Percentiles rank a stretch among this genome's conserved stretches.
These are phyloP conservation scores for Cheilosia grossa DNA, from an alignment of 2,888 invertebrate species.

Conservation along the genomic window DNA sequence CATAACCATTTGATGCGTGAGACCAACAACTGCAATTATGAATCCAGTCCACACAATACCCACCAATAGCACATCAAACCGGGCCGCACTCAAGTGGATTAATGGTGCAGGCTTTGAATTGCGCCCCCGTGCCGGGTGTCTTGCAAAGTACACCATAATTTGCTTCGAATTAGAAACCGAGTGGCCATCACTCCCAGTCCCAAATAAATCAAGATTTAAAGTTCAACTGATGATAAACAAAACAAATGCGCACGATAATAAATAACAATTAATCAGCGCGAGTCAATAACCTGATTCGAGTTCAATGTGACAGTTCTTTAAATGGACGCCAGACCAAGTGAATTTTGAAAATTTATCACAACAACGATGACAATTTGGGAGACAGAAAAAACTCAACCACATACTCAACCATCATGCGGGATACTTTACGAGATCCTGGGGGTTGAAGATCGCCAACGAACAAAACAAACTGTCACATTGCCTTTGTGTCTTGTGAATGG, in stretches of 20 bases:
- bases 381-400: constrained; percentile 34
- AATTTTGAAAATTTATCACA: constrained; percentile 35
- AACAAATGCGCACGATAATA: constrained; percentile 29
- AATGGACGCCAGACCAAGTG: constrained; percentile 16
- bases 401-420: background rate
- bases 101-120: constrained; percentile 29
- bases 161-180: constrained; percentile 27
- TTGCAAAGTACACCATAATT: constrained; percentile 29
- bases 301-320: constrained; percentile 3
- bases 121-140: background rate
- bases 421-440: constrained; percentile 34
- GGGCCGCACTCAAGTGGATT: constrained; percentile 45
- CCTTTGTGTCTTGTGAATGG: constrained; percentile 4
- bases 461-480: background rate
- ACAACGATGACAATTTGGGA: constrained; percentile 39
- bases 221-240: constrained; percentile 10
- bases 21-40: too few relatives aligned
- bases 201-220: constrained; percentile 14
- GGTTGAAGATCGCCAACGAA: constrained; percentile 49
- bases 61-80: background rate
- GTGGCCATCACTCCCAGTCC: constrained; percentile 4
- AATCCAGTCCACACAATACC: too few relatives aligned
- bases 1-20: too few relatives aligned
- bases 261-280: constrained; percentile 59
- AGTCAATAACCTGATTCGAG: constrained; percentile 57